Base-by-base conservation (phyloP, 2,888 invertebrate species). In the Ommatoiulus sabulosus region DNA sequence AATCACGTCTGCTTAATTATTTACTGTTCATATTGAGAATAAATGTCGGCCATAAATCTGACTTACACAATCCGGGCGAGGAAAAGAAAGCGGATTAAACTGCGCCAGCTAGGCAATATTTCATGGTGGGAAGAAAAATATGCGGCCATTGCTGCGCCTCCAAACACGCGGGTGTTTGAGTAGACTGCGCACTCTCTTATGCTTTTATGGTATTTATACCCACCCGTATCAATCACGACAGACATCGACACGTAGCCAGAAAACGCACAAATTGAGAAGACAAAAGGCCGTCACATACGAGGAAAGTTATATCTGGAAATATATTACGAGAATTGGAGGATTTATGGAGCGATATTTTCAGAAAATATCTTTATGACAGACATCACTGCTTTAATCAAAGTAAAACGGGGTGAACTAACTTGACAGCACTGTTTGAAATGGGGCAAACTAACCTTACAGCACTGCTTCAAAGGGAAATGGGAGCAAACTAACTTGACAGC, bases 1-100 rank as follows among this genome's bases (percentile, higher is more conserved):
- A 88, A 88, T 88, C 88, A 88, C 88, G 88, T 85, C 88, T 88
- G 57, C 88, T 88, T 88, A 88, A 88, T 88, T 88, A 88, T 88
- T 88, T 88, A 88, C 88, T 84, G 88, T 88, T 88, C 88, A 84
- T 72, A 88, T 88, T 72, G 72, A 88, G 88, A 88, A 88, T 88
- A 84, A 88, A 88, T 88, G 88, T 84, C 35, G 63, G 48, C 48
- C 84, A 88, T 88, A 88, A 88, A 88, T 88, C 88, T 88, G 88
- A 84, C 88, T 88, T 84, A 87, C 85, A 24, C 85, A 85, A 85
- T 85, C 85, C 85, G 85, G 85, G 85, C 15, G 85, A 44, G 72
- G 5, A 43, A 85, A 85, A 85, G 85, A 85, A 85, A 85, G 85
- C 44, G 85, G 85, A 85, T 85, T 85, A 85, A 85, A 85, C 44